A percentile compares a stretch with the other conserved stretches of the same genome.
Evolutionary conservation across 2,113 vertebrate genomes (phyloP).

Genomic region (Podiceps cristatus): DNA sequence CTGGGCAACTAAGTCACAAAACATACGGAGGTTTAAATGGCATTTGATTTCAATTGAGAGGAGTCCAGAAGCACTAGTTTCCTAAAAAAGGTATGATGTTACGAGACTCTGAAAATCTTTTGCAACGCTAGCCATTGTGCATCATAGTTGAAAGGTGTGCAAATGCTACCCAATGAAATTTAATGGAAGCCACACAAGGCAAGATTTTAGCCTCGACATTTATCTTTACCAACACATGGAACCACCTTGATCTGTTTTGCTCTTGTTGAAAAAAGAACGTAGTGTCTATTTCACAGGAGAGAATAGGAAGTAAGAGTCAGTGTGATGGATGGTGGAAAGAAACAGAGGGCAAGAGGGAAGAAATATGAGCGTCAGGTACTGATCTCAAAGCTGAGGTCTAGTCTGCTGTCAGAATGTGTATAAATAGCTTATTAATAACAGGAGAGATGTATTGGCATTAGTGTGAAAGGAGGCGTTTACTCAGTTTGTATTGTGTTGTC

Average conservation of each 20-base stretch:
- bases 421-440: constrained; percentile 49
- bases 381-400: constrained; percentile 51
- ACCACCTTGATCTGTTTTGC: constrained; percentile 57
- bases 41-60: constrained; percentile 15
- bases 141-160: constrained; percentile 1
- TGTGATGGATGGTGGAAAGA: constrained; percentile 56
- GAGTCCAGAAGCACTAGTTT: neutral
- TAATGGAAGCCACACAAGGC: constrained; percentile 36
- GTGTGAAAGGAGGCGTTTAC: neutral
- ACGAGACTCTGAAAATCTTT: neutral
- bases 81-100: neutral
- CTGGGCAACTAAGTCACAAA: neutral
- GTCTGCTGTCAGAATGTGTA: constrained; percentile 36
- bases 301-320: constrained; percentile 68
- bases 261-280: constrained; percentile 53
- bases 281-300: constrained; percentile 65
- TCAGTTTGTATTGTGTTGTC: neutral
- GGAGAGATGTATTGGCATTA: neutral
- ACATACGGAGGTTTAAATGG: neutral
- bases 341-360: constrained; percentile 38
- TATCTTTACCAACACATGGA: constrained; percentile 55
- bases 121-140: neutral
- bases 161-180: neutral
- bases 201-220: constrained; percentile 35
- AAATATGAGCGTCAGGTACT: constrained; percentile 52